phyloP scores from a whole-genome alignment of 2,113 vertebrate species.

The Alethe castanea region DNA sequence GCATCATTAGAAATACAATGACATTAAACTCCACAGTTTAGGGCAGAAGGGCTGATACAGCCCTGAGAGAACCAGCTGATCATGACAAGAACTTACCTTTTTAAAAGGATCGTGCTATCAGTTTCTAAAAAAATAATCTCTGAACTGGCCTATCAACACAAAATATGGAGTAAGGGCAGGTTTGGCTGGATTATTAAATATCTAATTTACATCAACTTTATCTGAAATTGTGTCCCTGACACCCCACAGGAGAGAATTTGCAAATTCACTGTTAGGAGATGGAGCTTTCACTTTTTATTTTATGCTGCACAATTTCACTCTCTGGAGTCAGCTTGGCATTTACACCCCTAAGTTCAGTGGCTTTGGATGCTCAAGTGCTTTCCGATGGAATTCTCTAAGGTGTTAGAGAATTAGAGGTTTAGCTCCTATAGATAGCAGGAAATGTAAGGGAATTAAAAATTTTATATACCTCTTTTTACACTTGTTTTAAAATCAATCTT shows the following conservation, averaged over 20 bases:
- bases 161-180: neutral
- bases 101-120: neutral
- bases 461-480: neutral
- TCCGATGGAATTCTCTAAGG: neutral
- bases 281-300: neutral
- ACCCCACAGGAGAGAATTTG: neutral
- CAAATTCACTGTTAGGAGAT: neutral
- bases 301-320: neutral
- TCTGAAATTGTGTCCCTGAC: neutral
- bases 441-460: neutral
- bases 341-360: neutral
- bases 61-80: neutral
- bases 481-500: neutral
- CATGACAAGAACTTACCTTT: neutral
- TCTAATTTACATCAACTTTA: neutral
- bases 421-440: neutral
- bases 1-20: neutral
- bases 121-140: neutral
- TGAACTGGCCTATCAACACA: neutral
- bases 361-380: neutral
- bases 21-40: neutral
- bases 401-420: neutral
- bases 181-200: neutral
- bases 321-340: neutral
- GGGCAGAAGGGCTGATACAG: neutral